Evolutionary conservation across 2,888 invertebrate species (phyloP).

Genomic region (Autographa gamma): DNA sequence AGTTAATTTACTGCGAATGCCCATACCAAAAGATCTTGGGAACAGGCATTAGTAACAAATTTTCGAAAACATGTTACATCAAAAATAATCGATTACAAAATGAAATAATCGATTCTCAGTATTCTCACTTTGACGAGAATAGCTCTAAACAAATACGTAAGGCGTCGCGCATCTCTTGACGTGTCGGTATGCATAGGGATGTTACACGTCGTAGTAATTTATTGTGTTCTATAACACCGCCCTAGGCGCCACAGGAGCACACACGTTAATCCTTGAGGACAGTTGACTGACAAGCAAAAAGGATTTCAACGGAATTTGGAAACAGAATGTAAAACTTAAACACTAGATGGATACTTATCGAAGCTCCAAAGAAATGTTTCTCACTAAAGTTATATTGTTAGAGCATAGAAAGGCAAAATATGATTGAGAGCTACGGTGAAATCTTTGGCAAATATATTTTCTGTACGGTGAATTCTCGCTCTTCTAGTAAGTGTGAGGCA

Average conservation of each 20-base stretch:
- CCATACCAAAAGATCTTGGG: no score
- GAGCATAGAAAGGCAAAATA: no score
- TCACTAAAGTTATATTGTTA: no score
- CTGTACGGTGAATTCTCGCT: no score
- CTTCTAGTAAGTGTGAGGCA: no score
- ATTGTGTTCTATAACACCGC: slow-evolving; percentile 5
- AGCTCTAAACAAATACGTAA: not conserved
- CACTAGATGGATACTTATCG: no score
- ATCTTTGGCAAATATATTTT: no score
- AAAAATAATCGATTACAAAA: not conserved
- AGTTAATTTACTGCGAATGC: no score
- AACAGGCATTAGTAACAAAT: no score
- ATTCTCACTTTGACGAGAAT: not conserved
- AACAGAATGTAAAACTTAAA: not conserved
- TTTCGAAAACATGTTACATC: no score
- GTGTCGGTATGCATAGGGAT: slow-evolving; percentile 6
- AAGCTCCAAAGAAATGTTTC: no score
- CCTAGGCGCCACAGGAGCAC: slow-evolving; percentile 3
- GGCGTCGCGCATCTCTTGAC: not conserved
- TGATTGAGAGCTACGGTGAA: no score
- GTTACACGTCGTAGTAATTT: slow-evolving; percentile 1
- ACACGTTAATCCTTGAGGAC: not conserved
- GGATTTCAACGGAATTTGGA: not conserved
- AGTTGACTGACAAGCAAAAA: slow-evolving; percentile 4
- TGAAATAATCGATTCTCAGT: slow-evolving; percentile 2